Conservation (phyloP, 2,113 vertebrate genomes). For the Scomber japonicus region DNA sequence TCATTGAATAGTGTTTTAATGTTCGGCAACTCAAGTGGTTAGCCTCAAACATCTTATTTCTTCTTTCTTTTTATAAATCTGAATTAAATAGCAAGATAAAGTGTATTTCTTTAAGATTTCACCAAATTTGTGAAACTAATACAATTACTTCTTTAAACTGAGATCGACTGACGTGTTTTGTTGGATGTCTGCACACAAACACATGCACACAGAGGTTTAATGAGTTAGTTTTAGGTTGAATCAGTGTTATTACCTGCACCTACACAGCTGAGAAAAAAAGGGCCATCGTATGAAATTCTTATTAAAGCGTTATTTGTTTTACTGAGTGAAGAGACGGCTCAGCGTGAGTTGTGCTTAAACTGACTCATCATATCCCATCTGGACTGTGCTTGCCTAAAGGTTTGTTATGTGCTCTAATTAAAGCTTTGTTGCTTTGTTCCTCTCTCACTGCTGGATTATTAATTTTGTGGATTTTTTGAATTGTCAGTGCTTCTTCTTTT, state of each 20-base stretch:
- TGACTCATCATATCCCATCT: slow-evolving; percentile 38
- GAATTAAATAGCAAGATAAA: too few relatives aligned
- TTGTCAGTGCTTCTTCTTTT: neutral
- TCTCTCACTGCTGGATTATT: slow-evolving; percentile 19
- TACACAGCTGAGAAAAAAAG: too few relatives aligned
- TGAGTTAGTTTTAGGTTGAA: neutral
- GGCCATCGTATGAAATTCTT: neutral
- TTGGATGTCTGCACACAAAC: neutral
- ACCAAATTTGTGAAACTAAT: too few relatives aligned
- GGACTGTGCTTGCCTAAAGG: slow-evolving; percentile 14
- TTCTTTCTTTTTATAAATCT: too few relatives aligned
- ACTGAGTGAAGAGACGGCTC: neutral
- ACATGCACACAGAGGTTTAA: neutral
- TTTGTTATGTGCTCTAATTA: slow-evolving; percentile 13
- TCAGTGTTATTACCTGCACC: too few relatives aligned
- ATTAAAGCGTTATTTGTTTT: neutral
- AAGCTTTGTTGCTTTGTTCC: slow-evolving; percentile 1
- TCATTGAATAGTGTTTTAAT: too few relatives aligned
- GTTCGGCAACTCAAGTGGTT: too few relatives aligned
- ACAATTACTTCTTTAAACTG: too few relatives aligned
- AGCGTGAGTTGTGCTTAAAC: neutral
- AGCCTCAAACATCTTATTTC: too few relatives aligned
- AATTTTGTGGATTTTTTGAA: neutral
- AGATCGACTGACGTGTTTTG: neutral
- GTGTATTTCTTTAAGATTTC: too few relatives aligned